These are phyloP conservation scores for Tachina fera DNA, from an alignment of 2,888 invertebrate genomes.

Conservation along the genomic window DNA sequence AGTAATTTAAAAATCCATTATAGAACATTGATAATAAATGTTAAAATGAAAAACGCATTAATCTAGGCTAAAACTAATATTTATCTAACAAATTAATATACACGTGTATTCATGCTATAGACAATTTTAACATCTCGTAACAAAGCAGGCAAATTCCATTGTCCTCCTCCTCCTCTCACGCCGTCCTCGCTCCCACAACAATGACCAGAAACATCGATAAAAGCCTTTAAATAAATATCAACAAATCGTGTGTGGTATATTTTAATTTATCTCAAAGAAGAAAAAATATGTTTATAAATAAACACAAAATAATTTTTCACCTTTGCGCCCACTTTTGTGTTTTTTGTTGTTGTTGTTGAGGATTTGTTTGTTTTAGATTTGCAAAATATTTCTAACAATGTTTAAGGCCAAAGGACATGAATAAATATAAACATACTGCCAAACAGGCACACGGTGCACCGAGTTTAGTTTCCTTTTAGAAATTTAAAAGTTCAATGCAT, in stretches of 20 bases:
- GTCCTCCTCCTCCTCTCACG: conserved; percentile 15
- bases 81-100: conserved; percentile 75
- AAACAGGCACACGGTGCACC: conserved; percentile 39
- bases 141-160: conserved; percentile 4
- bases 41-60: conserved; percentile 68
- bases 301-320: conserved; percentile 43
- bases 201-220: conserved; percentile 62
- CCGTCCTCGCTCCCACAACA: not conserved
- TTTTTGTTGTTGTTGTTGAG: not conserved
- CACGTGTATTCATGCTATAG: conserved; percentile 61
- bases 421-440: conserved; percentile 54
- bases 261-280: conserved; percentile 39
- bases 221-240: conserved; percentile 68
- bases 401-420: conserved; percentile 53
- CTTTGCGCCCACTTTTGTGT: conserved; percentile 36
- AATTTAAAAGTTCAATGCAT: not conserved
- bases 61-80: conserved; percentile 74
- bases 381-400: conserved; percentile 41
- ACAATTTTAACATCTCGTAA: conserved; percentile 19
- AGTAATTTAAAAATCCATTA: conserved; percentile 72
- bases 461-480: not conserved
- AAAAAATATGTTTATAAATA: not conserved
- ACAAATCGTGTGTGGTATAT: conserved; percentile 64
- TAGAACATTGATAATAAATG: conserved; percentile 66
- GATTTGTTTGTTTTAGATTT: not conserved